Evolutionary conservation across 2,113 vertebrate genomes (phyloP).

Genomic region (Pycnonotus jocosus): DNA sequence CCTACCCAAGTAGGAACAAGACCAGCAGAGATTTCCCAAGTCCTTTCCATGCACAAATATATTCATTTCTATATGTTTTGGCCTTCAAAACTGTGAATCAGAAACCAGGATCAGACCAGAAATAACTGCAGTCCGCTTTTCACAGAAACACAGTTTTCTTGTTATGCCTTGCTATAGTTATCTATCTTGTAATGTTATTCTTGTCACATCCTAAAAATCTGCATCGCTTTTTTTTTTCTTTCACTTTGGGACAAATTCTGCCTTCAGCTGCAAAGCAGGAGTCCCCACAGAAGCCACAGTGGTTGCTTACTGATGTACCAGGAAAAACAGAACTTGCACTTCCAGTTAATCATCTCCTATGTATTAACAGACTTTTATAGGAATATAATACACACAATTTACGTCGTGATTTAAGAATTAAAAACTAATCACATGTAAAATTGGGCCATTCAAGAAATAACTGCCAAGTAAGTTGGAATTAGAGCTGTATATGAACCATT

Average conservation of each 20-base stretch:
- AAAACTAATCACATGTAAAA: slow-evolving; percentile 75
- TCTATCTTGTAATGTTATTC: slow-evolving; percentile 6
- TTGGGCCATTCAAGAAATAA: slow-evolving; percentile 53
- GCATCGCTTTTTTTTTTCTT: not conserved
- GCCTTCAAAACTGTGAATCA: slow-evolving; percentile 8
- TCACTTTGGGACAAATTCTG: slow-evolving; percentile 6
- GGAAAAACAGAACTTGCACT: not conserved
- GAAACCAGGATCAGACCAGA: slow-evolving; percentile 6
- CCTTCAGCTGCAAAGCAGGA: not conserved
- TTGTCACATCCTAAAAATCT: slow-evolving; percentile 22
- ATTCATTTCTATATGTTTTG: not conserved
- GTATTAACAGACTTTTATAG: not conserved
- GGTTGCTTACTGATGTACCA: not conserved
- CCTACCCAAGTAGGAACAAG: not conserved
- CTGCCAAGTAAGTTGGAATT: slow-evolving; percentile 25
- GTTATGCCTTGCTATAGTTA: slow-evolving; percentile 12
- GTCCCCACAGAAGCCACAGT: not conserved
- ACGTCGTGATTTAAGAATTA: slow-evolving; percentile 66
- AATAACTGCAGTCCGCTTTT: slow-evolving; percentile 46
- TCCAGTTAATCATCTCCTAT: not conserved
- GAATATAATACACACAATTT: slow-evolving; percentile 60
- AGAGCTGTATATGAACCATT: not conserved
- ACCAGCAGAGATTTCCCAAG: not conserved
- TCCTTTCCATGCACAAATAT: not conserved
- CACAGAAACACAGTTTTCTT: slow-evolving; percentile 37